phyloP scores from a whole-genome alignment of 2,888 invertebrate species.

The Cerastoderma edule region DNA sequence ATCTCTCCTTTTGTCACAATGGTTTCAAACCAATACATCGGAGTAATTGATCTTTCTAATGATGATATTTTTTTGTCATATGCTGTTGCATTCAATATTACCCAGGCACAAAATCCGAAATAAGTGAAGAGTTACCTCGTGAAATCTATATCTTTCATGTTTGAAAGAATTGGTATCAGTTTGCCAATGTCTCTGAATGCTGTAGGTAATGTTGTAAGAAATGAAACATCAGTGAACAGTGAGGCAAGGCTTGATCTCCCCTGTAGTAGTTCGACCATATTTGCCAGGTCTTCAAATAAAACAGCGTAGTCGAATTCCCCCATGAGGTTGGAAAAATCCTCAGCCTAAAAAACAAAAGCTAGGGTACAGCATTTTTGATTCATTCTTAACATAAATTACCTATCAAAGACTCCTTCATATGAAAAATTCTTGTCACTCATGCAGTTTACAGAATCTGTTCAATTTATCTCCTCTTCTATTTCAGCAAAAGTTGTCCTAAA shows the following conservation, averaged over 20 bases:
- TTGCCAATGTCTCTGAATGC: conserved; percentile 39
- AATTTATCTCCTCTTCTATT: too few relatives aligned
- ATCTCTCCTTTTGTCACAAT: too few relatives aligned
- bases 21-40: too few relatives aligned
- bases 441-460: too few relatives aligned
- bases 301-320: conserved; percentile 48
- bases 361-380: background rate
- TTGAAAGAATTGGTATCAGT: conserved; percentile 46
- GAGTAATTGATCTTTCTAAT: too few relatives aligned
- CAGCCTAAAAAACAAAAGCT: conserved; percentile 48
- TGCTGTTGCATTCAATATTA: too few relatives aligned
- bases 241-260: conserved; percentile 54
- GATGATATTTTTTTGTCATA: too few relatives aligned
- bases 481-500: too few relatives aligned
- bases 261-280: conserved; percentile 68
- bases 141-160: conserved; percentile 40
- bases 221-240: conserved; percentile 48
- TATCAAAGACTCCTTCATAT: too few relatives aligned
- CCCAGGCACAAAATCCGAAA: too few relatives aligned
- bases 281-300: conserved; percentile 64
- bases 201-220: conserved; percentile 55
- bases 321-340: conserved; percentile 53
- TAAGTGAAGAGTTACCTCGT: conserved; percentile 40
- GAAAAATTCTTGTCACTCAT: too few relatives aligned
- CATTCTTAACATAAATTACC: too few relatives aligned